Conservation (phyloP, 2,113 vertebrate genomes). For the Dromiciops gliroides region DNA sequence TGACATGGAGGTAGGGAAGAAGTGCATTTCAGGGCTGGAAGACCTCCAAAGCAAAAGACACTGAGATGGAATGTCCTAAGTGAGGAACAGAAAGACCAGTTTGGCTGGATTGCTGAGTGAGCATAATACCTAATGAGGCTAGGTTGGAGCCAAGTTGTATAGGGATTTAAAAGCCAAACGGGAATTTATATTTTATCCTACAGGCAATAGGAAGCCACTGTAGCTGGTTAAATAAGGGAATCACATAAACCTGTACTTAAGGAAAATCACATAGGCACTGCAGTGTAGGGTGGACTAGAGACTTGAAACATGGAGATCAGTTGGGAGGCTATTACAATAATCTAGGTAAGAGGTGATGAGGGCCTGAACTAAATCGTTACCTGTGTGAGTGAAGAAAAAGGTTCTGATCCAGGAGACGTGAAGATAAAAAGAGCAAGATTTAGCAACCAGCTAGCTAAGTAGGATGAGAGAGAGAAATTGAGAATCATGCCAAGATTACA, state of each 20-base stretch:
- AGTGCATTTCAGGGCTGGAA: too few species aligned
- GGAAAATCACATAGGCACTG: background rate
- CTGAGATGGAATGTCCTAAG: too few species aligned
- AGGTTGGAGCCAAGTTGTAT: background rate
- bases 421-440: background rate
- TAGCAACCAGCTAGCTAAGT: background rate
- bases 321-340: background rate
- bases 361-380: background rate
- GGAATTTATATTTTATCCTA: background rate
- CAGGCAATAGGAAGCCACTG: background rate
- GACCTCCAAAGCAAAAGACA: too few species aligned
- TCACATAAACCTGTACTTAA: background rate
- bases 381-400: background rate
- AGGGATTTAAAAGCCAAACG: background rate
- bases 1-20: too few species aligned
- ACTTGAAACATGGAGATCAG: background rate
- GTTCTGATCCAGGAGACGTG: background rate
- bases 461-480: background rate
- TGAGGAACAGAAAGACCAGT: too few species aligned
- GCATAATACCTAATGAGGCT: too few species aligned
- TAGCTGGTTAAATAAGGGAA: background rate
- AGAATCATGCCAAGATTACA: background rate
- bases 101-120: too few species aligned
- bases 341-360: background rate
- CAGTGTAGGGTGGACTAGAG: background rate